Conservation (phyloP, 1,140 invertebrate species). For the Planococcus citri region DNA sequence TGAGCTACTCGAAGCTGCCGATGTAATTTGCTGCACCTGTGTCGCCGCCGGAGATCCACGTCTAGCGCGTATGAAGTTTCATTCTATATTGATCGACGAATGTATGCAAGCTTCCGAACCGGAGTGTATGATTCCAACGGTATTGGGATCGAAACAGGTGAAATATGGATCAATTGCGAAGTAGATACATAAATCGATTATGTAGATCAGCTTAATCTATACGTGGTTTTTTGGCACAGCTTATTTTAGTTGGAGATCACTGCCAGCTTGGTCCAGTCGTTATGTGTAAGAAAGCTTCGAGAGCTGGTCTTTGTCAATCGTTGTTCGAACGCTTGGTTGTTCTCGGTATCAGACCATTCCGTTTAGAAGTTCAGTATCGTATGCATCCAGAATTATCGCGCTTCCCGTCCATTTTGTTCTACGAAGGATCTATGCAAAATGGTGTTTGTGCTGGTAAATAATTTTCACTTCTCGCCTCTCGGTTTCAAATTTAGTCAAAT, state of each 20-base stretch:
- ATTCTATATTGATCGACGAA: slow-evolving; percentile 96
- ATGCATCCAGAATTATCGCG: slow-evolving; percentile 96
- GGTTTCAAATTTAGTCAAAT: not conserved
- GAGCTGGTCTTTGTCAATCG: slow-evolving; percentile 92
- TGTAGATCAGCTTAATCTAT: not conserved
- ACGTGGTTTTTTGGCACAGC: slow-evolving; percentile 36
- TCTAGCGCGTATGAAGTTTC: slow-evolving; percentile 81
- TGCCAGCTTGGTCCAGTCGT: slow-evolving; percentile 97
- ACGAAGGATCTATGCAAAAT: slow-evolving; percentile 96
- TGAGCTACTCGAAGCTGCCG: slow-evolving; percentile 87
- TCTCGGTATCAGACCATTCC: slow-evolving; percentile 85
- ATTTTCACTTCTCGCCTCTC: slow-evolving; percentile 15
- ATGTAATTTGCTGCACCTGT: slow-evolving; percentile 98
- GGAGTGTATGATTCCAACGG: slow-evolving; percentile 97
- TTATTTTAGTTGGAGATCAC: slow-evolving; percentile 96
- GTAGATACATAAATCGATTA: not conserved
- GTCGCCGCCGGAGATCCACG: slow-evolving; percentile 95
- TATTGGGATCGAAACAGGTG: slow-evolving; percentile 82
- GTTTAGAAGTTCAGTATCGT: slow-evolving; percentile 95
- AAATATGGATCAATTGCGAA: not conserved
- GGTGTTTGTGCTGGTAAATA: slow-evolving; percentile 86
- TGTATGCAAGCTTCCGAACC: slow-evolving; percentile 94
- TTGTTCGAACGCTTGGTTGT: slow-evolving; percentile 96
- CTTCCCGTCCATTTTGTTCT: slow-evolving; percentile 99
- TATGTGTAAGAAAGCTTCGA: slow-evolving; percentile 98